These are phyloP conservation scores for Monopterus albus DNA, from an alignment of 2,113 vertebrate genomes.

Conservation along the genomic window DNA sequence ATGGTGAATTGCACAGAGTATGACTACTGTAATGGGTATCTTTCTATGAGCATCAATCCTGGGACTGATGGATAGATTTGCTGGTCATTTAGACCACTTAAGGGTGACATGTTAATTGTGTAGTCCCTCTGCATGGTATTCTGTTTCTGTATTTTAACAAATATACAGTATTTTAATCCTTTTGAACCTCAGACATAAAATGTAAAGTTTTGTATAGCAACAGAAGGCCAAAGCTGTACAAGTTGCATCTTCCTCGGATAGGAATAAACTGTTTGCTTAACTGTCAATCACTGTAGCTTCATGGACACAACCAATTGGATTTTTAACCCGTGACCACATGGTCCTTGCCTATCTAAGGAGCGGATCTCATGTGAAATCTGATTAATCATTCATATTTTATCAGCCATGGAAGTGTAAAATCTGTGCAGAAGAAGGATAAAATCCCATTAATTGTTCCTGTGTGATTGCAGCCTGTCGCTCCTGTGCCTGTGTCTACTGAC, in stretches of 20 bases:
- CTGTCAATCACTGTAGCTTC: conserved; percentile 25
- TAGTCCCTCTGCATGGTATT: conserved; percentile 27
- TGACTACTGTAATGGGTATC: conserved; percentile 38
- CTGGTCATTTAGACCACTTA: conserved; percentile 14
- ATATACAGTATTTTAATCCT: conserved; percentile 17
- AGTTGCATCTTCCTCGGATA: background rate
- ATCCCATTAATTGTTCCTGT: conserved; percentile 43
- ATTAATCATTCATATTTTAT: conserved; percentile 41
- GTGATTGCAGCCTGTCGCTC: conserved; percentile 49
- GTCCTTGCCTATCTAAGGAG: background rate
- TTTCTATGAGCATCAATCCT: conserved; percentile 10
- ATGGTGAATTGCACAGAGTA: conserved; percentile 58
- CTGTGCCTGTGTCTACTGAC: conserved; percentile 68
- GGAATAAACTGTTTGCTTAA: conserved; percentile 20
- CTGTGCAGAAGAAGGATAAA: conserved; percentile 41
- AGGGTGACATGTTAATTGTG: conserved; percentile 8
- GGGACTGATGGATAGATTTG: conserved; percentile 16
- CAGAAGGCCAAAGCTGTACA: conserved; percentile 48
- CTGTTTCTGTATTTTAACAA: conserved; percentile 37
- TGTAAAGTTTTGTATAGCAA: conserved; percentile 12
- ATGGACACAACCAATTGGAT: conserved; percentile 25
- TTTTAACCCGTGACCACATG: conserved; percentile 7
- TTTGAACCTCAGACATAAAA: conserved; percentile 8
- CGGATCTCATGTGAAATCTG: conserved; percentile 33
- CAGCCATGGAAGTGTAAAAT: conserved; percentile 37